A percentile compares a stretch with the other conserved stretches of the same genome.
phyloP scores from a whole-genome alignment of 2,113 vertebrate genomes.

The Eulemur rufifrons region DNA sequence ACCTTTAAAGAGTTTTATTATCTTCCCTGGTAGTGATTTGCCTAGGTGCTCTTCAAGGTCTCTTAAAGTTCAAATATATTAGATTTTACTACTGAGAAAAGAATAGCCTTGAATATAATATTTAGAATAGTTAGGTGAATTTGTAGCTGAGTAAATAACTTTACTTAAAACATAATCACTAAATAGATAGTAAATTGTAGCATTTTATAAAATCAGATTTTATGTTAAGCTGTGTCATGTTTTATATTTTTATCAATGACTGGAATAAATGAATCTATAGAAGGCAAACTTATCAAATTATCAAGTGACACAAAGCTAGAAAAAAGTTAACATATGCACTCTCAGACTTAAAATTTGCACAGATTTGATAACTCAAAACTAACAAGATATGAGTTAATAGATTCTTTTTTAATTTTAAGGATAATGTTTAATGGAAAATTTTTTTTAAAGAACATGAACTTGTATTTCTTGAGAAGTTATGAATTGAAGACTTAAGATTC shows the following conservation, averaged over 20 bases:
- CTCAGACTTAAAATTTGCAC: constrained; percentile 46
- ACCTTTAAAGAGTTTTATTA: not conserved
- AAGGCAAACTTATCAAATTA: constrained; percentile 42
- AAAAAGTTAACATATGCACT: constrained; percentile 43
- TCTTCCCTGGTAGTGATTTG: not conserved
- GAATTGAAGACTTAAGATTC: not conserved
- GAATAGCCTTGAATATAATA: not conserved
- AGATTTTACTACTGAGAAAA: not conserved
- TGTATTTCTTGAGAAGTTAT: constrained; percentile 26
- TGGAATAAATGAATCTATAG: constrained; percentile 47
- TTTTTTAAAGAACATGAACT: not conserved
- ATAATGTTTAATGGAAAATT: not conserved
- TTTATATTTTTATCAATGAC: constrained; percentile 57
- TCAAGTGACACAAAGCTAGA: not conserved
- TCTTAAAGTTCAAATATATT: constrained; percentile 33
- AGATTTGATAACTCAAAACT: constrained; percentile 41
- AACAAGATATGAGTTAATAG: not conserved
- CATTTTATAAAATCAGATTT: constrained; percentile 43
- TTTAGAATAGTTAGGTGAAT: not conserved
- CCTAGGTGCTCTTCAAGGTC: not conserved
- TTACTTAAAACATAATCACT: constrained; percentile 34
- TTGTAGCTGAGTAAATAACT: constrained; percentile 44
- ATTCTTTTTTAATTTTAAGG: not conserved
- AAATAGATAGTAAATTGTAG: not conserved
- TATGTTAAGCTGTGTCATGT: constrained; percentile 6